Conservation (phyloP, 1,140 invertebrate species). For the Drosophila quadrilineata region DNA sequence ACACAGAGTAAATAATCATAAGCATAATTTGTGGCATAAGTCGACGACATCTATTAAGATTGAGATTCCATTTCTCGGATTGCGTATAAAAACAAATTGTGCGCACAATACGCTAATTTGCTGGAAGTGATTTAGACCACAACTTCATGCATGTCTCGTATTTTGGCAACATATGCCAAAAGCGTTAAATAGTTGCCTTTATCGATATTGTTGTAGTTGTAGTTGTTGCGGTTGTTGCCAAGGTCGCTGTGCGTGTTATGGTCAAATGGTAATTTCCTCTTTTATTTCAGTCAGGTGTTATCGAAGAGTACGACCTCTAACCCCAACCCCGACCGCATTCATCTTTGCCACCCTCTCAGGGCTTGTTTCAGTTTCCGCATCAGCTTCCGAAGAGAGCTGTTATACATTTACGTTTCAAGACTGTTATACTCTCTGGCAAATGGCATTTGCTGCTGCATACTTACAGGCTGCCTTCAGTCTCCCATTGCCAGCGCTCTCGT, state of each 20-base stretch:
- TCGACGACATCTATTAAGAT: too few species aligned
- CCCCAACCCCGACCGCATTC: background rate
- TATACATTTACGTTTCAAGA: too few species aligned
- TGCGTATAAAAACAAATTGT: constrained; percentile 55
- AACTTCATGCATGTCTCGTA: too few species aligned
- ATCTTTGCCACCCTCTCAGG: background rate
- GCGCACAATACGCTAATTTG: constrained; percentile 23
- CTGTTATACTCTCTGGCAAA: constrained; percentile 29
- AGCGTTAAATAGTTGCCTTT: constrained; percentile 32
- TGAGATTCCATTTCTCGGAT: background rate
- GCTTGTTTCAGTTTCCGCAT: background rate
- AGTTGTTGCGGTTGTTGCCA: background rate
- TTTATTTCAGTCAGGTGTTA: constrained; percentile 26
- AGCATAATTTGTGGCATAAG: constrained; percentile 45
- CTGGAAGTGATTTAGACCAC: constrained; percentile 25
- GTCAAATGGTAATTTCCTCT: constrained; percentile 36
- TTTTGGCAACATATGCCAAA: constrained; percentile 25
- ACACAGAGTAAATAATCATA: constrained; percentile 67
- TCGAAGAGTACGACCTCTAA: background rate
- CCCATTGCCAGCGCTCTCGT: constrained; percentile 65
- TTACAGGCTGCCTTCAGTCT: constrained; percentile 60
- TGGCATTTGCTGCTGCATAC: constrained; percentile 54
- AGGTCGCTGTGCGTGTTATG: constrained; percentile 30
- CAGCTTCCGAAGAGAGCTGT: constrained; percentile 35
- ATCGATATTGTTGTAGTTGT: background rate